Base-by-base conservation (phyloP, 64 coral and sea anemone species). In the Orbicella faveolata region DNA sequence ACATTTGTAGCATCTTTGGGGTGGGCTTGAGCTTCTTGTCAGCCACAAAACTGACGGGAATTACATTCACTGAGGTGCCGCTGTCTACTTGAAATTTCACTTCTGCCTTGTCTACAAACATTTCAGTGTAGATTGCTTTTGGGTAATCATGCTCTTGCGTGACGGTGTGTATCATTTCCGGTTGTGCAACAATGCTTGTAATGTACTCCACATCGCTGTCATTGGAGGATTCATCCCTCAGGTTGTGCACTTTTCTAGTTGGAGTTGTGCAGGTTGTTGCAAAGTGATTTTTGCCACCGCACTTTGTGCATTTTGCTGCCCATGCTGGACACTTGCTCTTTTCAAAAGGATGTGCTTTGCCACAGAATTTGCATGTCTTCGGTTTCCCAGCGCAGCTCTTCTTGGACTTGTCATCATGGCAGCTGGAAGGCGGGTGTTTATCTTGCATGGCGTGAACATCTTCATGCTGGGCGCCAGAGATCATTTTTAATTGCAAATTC, bases 401-500 rank as follows among this genome's bases (percentile, higher is more conserved):
- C 76, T 79, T 55, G 1, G 41, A 79, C 20, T 23, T 79, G 76
- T 79, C 76, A 41, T 79, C 48, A 35, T 35, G 36, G 23, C 48
- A 44, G 20, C 48, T 79, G 4, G 41, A n/a, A 55, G 39, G 20
- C 21, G 41, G 76, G 25, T 78, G 77, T 79, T 54, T 67, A 67
- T 67, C 63, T 67, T 67, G 65, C 37, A 84, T 59, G 25, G 9
- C 6, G 61, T 84, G 81, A 18, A 65, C 11, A 19, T 84, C 61
- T 79, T 52, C 48, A 4, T 25, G 25, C 76, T 79, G 76, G 18
- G 76, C 19, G 21, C 18, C 21, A 2, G 76, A 25, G 20, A 79
- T 81, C 10, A 64, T 76, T 63, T 91, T 93, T 6, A 88, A 52
- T 57, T 84, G 92, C 55, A 79, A 16, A 21, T 86, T 89, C 18